Conservation (phyloP, 23 tunicate genomes). For the Styela clava region DNA sequence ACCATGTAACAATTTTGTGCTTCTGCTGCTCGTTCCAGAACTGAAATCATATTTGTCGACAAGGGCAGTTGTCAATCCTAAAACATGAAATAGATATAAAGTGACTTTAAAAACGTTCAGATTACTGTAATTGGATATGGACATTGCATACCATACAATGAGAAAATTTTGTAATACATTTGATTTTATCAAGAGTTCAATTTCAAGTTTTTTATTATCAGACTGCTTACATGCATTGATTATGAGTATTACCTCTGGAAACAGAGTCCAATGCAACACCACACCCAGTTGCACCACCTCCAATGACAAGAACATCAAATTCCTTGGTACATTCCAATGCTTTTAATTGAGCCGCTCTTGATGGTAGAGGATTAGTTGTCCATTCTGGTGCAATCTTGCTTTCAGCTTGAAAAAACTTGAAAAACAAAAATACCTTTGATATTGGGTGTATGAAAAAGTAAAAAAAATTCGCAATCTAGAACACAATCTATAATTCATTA, state of each 20-base stretch:
- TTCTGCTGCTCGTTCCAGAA: conserved; percentile 95
- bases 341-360: conserved; percentile 59
- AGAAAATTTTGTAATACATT: too few species aligned
- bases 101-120: too few species aligned
- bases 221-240: too few species aligned
- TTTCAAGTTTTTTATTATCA: too few species aligned
- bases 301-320: conserved; percentile 93
- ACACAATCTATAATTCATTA: too few species aligned
- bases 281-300: conserved; percentile 97
- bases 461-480: too few species aligned
- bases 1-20: conserved; percentile 95
- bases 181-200: too few species aligned
- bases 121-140: too few species aligned
- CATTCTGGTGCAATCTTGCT: conserved; percentile 43
- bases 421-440: too few species aligned
- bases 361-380: conserved; percentile 75
- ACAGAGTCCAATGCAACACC: conserved; percentile 94
- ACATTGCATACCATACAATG: too few species aligned
- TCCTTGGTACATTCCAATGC: conserved; percentile 59
- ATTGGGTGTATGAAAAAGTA: too few species aligned
- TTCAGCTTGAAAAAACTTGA: conserved; percentile 6
- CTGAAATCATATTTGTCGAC: conserved; percentile 95
- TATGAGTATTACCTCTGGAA: conserved; percentile 92
- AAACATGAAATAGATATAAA: not conserved
- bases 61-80: conserved; percentile 75